These are phyloP conservation scores for Sorex araneus DNA, from an alignment of 2,113 vertebrate genomes.

Conservation along the genomic window DNA sequence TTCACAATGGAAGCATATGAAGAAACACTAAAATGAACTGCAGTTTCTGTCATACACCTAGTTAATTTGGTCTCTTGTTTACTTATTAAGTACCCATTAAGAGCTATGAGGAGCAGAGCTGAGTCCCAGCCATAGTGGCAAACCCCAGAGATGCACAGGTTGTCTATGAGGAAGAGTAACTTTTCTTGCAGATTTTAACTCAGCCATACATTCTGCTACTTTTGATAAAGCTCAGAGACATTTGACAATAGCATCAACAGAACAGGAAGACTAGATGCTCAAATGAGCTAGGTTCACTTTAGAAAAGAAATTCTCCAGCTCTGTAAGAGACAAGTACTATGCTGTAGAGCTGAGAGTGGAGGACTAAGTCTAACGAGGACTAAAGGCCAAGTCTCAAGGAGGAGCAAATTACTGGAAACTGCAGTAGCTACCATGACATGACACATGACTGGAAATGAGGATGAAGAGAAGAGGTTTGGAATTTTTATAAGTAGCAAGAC, in stretches of 20 bases:
- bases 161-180: neutral
- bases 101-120: too few species aligned
- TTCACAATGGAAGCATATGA: neutral
- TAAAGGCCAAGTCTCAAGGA: neutral
- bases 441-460: neutral
- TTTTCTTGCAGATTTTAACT: neutral
- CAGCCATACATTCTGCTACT: neutral
- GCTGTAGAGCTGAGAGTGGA: neutral
- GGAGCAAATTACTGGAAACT: neutral
- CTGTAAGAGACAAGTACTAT: neutral
- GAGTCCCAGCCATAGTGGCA: neutral
- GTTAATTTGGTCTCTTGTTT: neutral
- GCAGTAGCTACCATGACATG: rapidly evolving
- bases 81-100: neutral
- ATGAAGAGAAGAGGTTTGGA: neutral
- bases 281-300: neutral
- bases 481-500: neutral
- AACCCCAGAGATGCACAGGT: neutral
- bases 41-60: neutral
- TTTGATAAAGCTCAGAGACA: neutral
- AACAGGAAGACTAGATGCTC: neutral
- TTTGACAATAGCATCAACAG: neutral
- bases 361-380: neutral
- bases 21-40: neutral
- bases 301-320: neutral